A percentile compares a stretch with the other conserved stretches of the same genome.
phyloP scores from a whole-genome alignment of 2,113 vertebrate genomes.

The Lophura nycthemera region DNA sequence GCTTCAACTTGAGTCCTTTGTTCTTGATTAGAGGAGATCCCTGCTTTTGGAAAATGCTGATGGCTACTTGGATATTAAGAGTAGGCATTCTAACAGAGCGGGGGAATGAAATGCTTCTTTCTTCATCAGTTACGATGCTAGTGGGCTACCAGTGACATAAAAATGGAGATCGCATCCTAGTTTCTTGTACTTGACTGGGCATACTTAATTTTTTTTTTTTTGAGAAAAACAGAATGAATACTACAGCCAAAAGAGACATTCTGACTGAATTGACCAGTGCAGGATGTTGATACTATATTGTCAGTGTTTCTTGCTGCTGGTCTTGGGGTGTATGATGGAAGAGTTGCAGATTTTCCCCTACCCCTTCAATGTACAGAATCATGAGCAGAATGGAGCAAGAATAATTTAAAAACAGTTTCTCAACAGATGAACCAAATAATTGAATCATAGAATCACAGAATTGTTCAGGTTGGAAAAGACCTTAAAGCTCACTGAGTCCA shows the following conservation, averaged over 20 bases:
- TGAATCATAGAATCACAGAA: not conserved
- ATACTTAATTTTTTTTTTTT: not conserved
- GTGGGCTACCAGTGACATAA: not conserved
- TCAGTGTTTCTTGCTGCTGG: not conserved
- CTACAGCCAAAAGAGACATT: not conserved
- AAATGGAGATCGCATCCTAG: not conserved
- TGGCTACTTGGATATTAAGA: not conserved
- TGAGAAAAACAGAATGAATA: accelerated
- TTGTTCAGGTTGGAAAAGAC: too few relatives aligned
- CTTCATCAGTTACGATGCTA: not conserved
- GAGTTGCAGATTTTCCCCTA: not conserved
- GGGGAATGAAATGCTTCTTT: not conserved
- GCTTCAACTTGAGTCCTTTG: not conserved
- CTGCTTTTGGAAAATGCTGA: not conserved
- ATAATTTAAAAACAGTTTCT: not conserved
- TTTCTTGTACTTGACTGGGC: not conserved
- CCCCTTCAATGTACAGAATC: not conserved
- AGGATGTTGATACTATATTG: not conserved
- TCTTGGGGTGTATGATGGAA: not conserved
- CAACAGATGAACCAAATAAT: not conserved
- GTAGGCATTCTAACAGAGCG: not conserved
- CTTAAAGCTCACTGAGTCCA: too few relatives aligned
- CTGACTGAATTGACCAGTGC: not conserved
- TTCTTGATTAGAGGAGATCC: not conserved
- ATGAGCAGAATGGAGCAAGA: not conserved